Evolutionary conservation across 2,888 invertebrate species (phyloP).

Genomic region (Anoplius nigerrimus): DNA sequence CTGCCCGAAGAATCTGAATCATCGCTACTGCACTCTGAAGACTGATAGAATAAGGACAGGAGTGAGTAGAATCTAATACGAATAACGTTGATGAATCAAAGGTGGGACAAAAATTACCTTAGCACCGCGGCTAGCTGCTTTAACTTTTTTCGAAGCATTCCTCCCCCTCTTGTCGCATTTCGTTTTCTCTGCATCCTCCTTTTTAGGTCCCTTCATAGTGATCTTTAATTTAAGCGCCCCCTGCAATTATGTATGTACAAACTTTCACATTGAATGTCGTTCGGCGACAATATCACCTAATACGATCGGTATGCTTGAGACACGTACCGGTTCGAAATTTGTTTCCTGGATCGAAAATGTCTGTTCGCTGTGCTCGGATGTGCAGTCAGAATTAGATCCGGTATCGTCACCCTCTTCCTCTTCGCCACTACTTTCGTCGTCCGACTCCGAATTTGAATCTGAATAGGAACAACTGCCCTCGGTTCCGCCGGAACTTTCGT

Average conservation of each 20-base stretch:
- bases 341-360: slow-evolving; percentile 76
- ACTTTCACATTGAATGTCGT: background rate
- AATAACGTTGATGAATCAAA: background rate
- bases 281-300: too few species aligned
- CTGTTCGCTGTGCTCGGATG: slow-evolving; percentile 75
- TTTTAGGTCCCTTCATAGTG: slow-evolving; percentile 74
- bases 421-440: slow-evolving; percentile 71
- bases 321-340: slow-evolving; percentile 74
- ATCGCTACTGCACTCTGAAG: slow-evolving; percentile 68
- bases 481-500: slow-evolving; percentile 73
- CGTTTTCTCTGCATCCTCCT: slow-evolving; percentile 68
- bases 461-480: slow-evolving; percentile 74
- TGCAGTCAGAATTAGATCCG: slow-evolving; percentile 76
- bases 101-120: slow-evolving; percentile 60
- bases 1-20: slow-evolving; percentile 67
- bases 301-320: background rate
- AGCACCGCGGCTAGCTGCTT: slow-evolving; percentile 59
- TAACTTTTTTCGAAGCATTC: slow-evolving; percentile 61
- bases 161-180: slow-evolving; percentile 64
- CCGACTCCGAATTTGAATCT: slow-evolving; percentile 72
- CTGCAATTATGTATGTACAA: slow-evolving; percentile 55
- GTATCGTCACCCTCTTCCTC: slow-evolving; percentile 65
- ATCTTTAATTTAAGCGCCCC: slow-evolving; percentile 77
- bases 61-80: background rate
- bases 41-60: slow-evolving; percentile 43